phyloP scores from a whole-genome alignment of 2,888 invertebrate genomes.

The Zelleria hepariella region DNA sequence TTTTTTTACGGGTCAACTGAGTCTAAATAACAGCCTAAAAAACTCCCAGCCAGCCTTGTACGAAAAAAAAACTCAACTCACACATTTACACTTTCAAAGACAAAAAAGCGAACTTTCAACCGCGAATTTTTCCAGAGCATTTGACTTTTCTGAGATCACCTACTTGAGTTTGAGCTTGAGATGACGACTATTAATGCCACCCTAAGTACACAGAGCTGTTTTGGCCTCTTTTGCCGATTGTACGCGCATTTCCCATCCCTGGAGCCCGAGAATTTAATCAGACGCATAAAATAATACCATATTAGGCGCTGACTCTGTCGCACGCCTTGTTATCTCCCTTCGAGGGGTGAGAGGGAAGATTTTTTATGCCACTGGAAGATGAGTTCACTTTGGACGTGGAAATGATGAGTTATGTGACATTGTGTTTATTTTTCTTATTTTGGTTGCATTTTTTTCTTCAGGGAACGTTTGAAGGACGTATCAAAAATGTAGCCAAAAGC shows the following conservation, averaged over 20 bases:
- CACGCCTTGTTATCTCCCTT: background rate
- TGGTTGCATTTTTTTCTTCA: background rate
- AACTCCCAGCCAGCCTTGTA: too few species aligned
- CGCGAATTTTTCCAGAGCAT: too few species aligned
- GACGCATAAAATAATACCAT: background rate
- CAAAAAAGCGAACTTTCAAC: too few species aligned
- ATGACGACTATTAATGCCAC: too few species aligned
- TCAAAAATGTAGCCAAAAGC: too few species aligned
- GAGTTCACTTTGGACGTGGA: background rate
- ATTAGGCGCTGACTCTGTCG: background rate
- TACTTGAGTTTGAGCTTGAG: too few species aligned
- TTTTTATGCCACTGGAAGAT: background rate
- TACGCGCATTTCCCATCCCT: background rate
- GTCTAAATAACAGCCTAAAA: too few species aligned
- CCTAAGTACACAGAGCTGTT: too few species aligned
- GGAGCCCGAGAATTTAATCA: background rate
- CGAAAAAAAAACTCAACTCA: too few species aligned
- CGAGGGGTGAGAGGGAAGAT: background rate
- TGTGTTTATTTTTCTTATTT: background rate
- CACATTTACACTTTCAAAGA: too few species aligned
- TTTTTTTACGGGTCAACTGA: too few species aligned
- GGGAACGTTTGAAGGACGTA: background rate
- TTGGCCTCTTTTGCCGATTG: background rate
- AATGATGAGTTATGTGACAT: background rate
- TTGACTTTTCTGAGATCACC: too few species aligned